Evolutionary conservation across 2,888 invertebrate species (phyloP).

Genomic region (Cryptosula pallasiana): DNA sequence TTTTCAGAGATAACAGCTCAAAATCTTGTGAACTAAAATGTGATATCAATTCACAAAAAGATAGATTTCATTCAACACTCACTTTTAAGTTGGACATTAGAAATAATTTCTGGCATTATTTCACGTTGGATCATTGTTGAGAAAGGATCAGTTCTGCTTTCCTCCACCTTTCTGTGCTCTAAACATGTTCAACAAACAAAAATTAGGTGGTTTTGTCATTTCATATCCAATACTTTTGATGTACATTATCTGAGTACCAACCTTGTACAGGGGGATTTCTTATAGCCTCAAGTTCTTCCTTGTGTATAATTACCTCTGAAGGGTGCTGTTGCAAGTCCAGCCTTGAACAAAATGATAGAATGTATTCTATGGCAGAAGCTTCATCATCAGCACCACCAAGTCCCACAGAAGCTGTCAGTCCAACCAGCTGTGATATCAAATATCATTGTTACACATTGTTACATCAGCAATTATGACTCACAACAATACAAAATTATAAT

Average conservation of each 20-base stretch:
- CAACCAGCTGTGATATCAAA: neutral
- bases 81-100: neutral
- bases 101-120: neutral
- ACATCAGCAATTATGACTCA: too few relatives aligned
- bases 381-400: neutral
- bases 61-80: neutral
- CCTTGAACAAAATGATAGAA: neutral
- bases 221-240: too few relatives aligned
- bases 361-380: neutral
- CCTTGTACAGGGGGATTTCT: conserved; percentile 12
- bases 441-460: too few relatives aligned
- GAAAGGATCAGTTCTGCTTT: neutral
- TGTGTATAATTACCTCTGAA: neutral
- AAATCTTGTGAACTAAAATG: too few relatives aligned
- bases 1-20: too few relatives aligned
- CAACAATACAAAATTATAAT: too few relatives aligned
- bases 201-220: too few relatives aligned
- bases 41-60: neutral
- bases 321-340: neutral
- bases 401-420: conserved; percentile 6
- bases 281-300: neutral
- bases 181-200: too few relatives aligned
- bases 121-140: neutral
- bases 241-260: too few relatives aligned
- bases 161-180: neutral